These are phyloP conservation scores for Zaprionus camerounensis DNA, from an alignment of 1,140 invertebrate genomes.

Conservation along the genomic window DNA sequence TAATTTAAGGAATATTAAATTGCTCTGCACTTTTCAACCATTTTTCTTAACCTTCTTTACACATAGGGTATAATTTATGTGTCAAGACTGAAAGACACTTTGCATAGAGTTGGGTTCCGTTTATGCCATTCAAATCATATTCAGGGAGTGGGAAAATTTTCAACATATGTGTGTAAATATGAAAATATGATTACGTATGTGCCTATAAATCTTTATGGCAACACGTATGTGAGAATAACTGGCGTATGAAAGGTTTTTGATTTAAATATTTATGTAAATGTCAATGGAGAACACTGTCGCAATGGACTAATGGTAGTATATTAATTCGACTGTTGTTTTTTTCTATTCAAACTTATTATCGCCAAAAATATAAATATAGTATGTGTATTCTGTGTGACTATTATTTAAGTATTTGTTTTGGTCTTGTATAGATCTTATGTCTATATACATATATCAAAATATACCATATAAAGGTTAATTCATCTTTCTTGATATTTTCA, in stretches of 20 bases:
- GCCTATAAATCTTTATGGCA: not conserved
- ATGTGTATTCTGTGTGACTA: no score
- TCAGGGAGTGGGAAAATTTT: not conserved
- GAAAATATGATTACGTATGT: conserved; percentile 4
- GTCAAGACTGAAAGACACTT: not conserved
- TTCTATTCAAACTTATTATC: no score
- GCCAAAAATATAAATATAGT: no score
- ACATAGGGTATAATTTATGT: not conserved
- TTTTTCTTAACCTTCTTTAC: not conserved
- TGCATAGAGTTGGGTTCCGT: not conserved
- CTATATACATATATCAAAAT: no score
- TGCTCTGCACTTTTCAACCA: no score
- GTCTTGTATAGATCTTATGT: no score
- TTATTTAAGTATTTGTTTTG: no score
- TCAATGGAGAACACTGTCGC: not conserved
- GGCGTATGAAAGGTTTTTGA: not conserved
- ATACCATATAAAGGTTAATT: no score
- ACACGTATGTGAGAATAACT: not conserved
- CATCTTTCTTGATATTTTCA: no score
- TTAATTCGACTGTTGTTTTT: no score
- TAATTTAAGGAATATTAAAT: no score
- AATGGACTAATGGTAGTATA: not conserved
- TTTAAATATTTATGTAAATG: conserved; percentile 3
- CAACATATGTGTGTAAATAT: conserved; percentile 6
- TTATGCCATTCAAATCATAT: not conserved